Percentiles rank a stretch among this genome's conserved stretches.
Evolutionary conservation across 1,140 invertebrate species (phyloP).

Genomic region (Paralvinella palmiformis): DNA sequence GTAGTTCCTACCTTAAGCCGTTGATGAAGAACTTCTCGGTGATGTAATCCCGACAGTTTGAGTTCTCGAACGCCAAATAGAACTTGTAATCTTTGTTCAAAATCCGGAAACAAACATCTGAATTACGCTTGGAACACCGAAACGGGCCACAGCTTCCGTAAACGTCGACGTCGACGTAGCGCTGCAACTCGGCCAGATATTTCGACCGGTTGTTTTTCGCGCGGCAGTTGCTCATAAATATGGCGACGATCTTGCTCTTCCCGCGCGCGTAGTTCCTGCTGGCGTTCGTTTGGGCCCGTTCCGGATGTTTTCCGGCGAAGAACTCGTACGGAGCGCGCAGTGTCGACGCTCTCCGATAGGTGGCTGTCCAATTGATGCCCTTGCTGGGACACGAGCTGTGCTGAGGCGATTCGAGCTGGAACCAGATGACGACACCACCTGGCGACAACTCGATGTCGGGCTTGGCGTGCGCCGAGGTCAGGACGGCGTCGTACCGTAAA

Average conservation of each 20-base stretch:
- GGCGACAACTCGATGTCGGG: neutral
- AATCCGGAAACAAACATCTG: slow-evolving; percentile 46
- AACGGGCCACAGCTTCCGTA: slow-evolving; percentile 25
- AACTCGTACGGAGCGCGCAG: neutral
- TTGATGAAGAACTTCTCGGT: slow-evolving; percentile 34
- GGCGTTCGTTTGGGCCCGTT: neutral
- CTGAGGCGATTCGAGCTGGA: neutral
- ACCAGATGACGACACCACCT: neutral
- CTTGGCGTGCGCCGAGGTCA: no score
- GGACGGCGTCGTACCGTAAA: no score
- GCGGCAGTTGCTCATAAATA: slow-evolving; percentile 17
- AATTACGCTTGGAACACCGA: slow-evolving; percentile 53
- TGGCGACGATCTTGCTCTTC: slow-evolving; percentile 19
- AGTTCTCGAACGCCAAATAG: slow-evolving; percentile 36
- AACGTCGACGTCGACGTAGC: slow-evolving; percentile 25
- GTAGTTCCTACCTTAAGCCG: slow-evolving; percentile 12
- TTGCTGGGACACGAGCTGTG: neutral
- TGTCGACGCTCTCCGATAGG: neutral
- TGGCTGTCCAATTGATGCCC: neutral
- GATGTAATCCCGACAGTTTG: slow-evolving; percentile 32
- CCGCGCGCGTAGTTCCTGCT: slow-evolving; percentile 9
- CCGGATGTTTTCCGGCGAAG: neutral
- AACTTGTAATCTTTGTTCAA: slow-evolving; percentile 27
- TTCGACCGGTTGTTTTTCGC: slow-evolving; percentile 13
- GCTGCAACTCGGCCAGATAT: slow-evolving; percentile 22